Base-by-base conservation (phyloP, 2,888 invertebrate genomes). In the Eristalis arbustorum region DNA sequence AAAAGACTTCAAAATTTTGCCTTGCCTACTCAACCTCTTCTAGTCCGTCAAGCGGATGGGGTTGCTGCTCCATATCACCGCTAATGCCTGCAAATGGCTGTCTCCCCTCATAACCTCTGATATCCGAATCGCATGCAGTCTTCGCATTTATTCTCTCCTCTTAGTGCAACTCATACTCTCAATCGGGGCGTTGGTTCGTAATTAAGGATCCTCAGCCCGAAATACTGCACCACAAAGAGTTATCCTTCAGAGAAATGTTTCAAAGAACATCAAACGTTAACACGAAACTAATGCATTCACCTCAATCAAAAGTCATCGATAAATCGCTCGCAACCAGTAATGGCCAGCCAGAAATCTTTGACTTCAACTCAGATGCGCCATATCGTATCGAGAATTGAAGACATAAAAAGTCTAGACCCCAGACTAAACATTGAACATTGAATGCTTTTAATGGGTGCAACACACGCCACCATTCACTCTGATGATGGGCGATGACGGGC, bases 391-490 rank as follows among this genome's bases (percentile, higher is more conserved):
- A 72, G 62, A 63, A 57, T 61, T 14, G 31, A 71, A 40, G 63
- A 81, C 73, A 28, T 42, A 69, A 76, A 80, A 63, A 63, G 81
- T 85, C 87, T 75, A 83, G 74, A 75, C 83, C 83, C 31, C 49
- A 67, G 82, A 83, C 75, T 79, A 75, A 79, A 87, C 71, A 83
- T 59, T 78, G 57, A 83, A 87, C 40, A 72, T 28, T 49, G 18
- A 49, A 59, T 59, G 13, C 56, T 75, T 72, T 72, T 83, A 83
- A 87, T 87, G 78, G 78, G 57, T 67, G 25, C 67, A 75, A 72
- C 82, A 73, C 87, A 87, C 87, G 87, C 87, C 82, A 87, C 56
- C 73, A 42, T 77, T 67, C n/a, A 63, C 56, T 22, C 34, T 71
- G 76, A 77, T 61, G 72, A 80, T 81, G 49, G 18, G 49, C 49